phyloP scores from a whole-genome alignment of 1,140 invertebrate genomes.

The Yoshiicerus persimilis region DNA sequence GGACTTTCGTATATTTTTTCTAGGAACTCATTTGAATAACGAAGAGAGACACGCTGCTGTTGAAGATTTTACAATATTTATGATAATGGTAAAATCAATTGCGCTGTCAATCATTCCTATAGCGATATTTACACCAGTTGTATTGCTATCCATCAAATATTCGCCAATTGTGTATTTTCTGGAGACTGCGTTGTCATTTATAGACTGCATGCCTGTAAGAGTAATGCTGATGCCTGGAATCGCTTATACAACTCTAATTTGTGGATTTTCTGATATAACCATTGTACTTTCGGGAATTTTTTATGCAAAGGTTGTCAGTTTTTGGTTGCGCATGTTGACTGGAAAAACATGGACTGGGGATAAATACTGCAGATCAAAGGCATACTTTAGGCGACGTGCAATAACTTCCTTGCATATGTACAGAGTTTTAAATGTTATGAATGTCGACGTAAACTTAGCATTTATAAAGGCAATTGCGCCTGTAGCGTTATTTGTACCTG shows the following conservation, averaged over 20 bases:
- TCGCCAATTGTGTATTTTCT: neutral
- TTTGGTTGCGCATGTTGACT: neutral
- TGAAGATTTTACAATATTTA: neutral
- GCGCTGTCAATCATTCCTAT: neutral
- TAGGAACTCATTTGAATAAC: no score
- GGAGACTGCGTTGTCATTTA: neutral
- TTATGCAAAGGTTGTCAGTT: neutral
- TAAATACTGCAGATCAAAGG: no score
- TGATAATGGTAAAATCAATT: neutral
- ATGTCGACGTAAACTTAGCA: no score
- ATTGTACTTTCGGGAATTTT: neutral
- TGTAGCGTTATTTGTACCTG: no score
- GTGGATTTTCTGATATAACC: neutral
- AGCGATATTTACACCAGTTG: neutral
- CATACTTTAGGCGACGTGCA: neutral
- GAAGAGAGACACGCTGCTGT: no score
- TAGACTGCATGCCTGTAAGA: neutral
- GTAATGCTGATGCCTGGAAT: neutral
- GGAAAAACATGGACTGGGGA: no score
- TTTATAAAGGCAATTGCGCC: no score
- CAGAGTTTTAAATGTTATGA: no score
- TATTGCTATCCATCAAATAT: neutral
- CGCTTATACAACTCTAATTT: neutral
- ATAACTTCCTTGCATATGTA: neutral
- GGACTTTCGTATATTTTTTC: no score